These are phyloP conservation scores for Myotis brandtii DNA, from an alignment of 2,113 vertebrate genomes.

Conservation along the genomic window DNA sequence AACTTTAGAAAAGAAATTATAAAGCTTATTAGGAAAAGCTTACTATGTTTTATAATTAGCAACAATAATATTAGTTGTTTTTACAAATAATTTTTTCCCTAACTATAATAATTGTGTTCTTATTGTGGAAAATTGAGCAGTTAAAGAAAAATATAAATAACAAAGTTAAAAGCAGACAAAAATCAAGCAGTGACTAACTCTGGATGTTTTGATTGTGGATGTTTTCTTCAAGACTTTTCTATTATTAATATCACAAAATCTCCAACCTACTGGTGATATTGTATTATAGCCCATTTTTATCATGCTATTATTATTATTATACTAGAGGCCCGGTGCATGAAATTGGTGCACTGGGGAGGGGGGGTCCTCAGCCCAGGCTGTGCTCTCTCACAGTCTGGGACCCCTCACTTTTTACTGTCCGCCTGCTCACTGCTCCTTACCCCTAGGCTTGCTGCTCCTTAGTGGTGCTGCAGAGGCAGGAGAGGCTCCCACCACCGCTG, in stretches of 20 bases:
- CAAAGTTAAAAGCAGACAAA: conserved; percentile 49
- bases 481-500: no score
- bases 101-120: neutral
- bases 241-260: neutral
- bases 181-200: neutral
- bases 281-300: neutral
- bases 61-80: neutral
- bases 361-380: no score
- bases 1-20: conserved; percentile 10
- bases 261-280: neutral
- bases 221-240: neutral
- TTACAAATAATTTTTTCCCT: neutral
- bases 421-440: no score
- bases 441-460: no score
- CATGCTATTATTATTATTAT: neutral
- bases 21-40: neutral
- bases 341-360: no score
- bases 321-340: no score
- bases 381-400: no score
- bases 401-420: no score
- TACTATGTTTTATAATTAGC: neutral
- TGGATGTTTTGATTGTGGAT: neutral
- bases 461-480: no score
- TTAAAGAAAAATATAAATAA: conserved; percentile 17
- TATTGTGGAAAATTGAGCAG: conserved; percentile 6